phyloP scores from a whole-genome alignment of 2,888 invertebrate genomes.

The Thereva unica region DNA sequence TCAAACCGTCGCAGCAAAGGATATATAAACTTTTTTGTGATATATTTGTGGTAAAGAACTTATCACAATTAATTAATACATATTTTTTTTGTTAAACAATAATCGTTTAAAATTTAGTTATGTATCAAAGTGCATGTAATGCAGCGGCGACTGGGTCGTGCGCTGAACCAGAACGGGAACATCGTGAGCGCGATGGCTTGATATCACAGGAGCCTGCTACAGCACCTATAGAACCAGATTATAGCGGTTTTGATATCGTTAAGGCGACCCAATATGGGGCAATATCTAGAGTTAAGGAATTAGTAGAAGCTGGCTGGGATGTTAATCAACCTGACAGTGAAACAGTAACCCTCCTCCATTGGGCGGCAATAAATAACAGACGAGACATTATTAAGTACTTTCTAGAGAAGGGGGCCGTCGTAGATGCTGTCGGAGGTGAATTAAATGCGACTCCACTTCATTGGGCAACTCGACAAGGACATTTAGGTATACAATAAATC shows the following conservation, averaged over 20 bases:
- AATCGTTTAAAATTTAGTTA: slow-evolving; percentile 46
- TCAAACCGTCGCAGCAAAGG: too few relatives aligned
- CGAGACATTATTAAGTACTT: slow-evolving; percentile 89
- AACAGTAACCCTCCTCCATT: slow-evolving; percentile 96
- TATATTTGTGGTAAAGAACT: too few relatives aligned
- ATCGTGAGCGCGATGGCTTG: slow-evolving; percentile 53
- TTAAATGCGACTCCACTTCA: slow-evolving; percentile 94
- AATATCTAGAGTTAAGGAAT: slow-evolving; percentile 77
- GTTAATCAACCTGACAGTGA: slow-evolving; percentile 94
- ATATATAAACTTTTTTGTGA: too few relatives aligned
- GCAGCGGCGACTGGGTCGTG: slow-evolving; percentile 70
- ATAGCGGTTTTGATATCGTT: slow-evolving; percentile 87
- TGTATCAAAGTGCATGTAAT: slow-evolving; percentile 76
- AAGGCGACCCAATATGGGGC: slow-evolving; percentile 97
- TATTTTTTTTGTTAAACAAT: too few relatives aligned
- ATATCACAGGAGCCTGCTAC: slow-evolving; percentile 67
- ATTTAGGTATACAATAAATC: slow-evolving; percentile 62
- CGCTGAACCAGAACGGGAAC: slow-evolving; percentile 66
- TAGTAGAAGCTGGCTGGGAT: slow-evolving; percentile 90
- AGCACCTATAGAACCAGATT: slow-evolving; percentile 70
- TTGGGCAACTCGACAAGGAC: slow-evolving; percentile 96
- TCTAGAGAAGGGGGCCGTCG: slow-evolving; percentile 80
- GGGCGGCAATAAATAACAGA: slow-evolving; percentile 98
- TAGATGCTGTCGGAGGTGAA: slow-evolving; percentile 96
- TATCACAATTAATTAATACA: too few relatives aligned